Evolutionary conservation across 1,140 invertebrate genomes (phyloP), one percentile per base, ranked within the genome.

Genomic region (Cydia amplana): DNA sequence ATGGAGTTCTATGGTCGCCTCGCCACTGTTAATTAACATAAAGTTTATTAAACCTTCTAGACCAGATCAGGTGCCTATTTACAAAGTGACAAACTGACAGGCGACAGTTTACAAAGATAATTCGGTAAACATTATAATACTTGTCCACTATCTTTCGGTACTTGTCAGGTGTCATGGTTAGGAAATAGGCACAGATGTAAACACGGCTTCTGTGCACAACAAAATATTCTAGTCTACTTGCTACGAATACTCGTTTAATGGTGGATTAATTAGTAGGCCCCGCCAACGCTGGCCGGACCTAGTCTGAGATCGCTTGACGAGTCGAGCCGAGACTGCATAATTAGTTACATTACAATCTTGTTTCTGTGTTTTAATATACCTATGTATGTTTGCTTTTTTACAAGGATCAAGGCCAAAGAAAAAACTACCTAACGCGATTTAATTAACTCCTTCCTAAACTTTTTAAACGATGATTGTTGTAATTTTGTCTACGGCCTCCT

Each of bases 61-160:
- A 73, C 14, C 36, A 36, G 49, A 55, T 51, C 49, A 74, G 0
- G 20, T 65, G 20, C 49, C 64, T 67, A 18, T 51, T 51, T 18
- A 51, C 49, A n/a, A 51, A 51, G 36, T 40, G 36, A 40, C 36
- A 40, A 10, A 18, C 3, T 18, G 49, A 25, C 64, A n/a, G 20
- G 49, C n/a, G 49, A 25, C 64, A n/a, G 20, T 65, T 65, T 7
- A 65, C 20, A 65, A 28, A 67, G 40, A 55, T 70, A 73, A 74
- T 78, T 75, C 51, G 28, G 28, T 32, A 49, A 76, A 64, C 18
- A 74, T 49, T 40, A 36, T 78, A 46, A 46, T 46, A 18, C 49
- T 51, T 51, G 49, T 18, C 49, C 49, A 18, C 49, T 51, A 51
- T 18, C 49, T 18, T 18, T 51, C 49, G 18, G 49, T 46, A n/a